A percentile compares a stretch with the other conserved stretches of the same genome.
phyloP scores from a whole-genome alignment of 2,888 invertebrate genomes.

The Cerastis leucographa region DNA sequence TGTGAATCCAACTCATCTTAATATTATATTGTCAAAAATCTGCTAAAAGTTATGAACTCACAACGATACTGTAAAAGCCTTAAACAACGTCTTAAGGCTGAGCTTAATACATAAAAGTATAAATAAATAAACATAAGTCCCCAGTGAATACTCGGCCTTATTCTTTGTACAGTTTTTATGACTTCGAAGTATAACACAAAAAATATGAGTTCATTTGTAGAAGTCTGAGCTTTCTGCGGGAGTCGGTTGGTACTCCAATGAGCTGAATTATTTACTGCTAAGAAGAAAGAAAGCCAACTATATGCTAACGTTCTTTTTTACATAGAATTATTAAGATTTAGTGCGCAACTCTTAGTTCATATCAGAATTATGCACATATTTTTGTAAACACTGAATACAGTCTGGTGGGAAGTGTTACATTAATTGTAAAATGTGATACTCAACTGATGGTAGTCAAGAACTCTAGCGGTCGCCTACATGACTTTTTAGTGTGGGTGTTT shows the following conservation, averaged over 20 bases:
- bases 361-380: slow-evolving; percentile 40
- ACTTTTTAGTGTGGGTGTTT: background rate
- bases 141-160: slow-evolving; percentile 48
- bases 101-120: slow-evolving; percentile 54
- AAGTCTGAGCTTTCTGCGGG: slow-evolving; percentile 31
- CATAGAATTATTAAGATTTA: slow-evolving; percentile 48
- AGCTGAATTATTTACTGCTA: slow-evolving; percentile 55
- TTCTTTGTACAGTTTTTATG: slow-evolving; percentile 55
- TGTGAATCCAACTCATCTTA: background rate
- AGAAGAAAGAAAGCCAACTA: slow-evolving; percentile 35
- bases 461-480: background rate
- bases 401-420: slow-evolving; percentile 10
- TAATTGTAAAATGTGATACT: background rate
- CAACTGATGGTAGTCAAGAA: background rate
- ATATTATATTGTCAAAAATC: background rate
- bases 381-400: slow-evolving; percentile 16
- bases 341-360: slow-evolving; percentile 25
- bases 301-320: slow-evolving; percentile 38
- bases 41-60: slow-evolving; percentile 10
- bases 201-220: slow-evolving; percentile 54
- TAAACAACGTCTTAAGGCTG: slow-evolving; percentile 35
- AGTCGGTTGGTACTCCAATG: slow-evolving; percentile 34
- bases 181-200: slow-evolving; percentile 46
- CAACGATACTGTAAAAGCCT: slow-evolving; percentile 6
- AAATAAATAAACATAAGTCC: slow-evolving; percentile 44